A percentile compares a stretch with the other conserved stretches of the same genome.
phyloP scores from a whole-genome alignment of 1,140 invertebrate species.

The Dendroctonus valens region DNA sequence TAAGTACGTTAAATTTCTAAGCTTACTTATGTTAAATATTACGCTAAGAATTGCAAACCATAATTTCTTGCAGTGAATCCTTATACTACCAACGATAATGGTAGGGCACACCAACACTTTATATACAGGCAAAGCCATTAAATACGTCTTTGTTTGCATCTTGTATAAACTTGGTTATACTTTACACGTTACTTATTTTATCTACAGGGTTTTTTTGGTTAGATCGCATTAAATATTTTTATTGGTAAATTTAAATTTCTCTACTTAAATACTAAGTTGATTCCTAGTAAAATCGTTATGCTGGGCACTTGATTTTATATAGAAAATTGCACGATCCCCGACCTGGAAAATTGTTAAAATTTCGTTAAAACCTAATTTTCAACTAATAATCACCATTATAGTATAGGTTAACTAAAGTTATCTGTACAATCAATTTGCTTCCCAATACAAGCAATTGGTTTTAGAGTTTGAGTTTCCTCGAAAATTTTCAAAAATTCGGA shows the following conservation, averaged over 20 bases:
- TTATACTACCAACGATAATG: background rate
- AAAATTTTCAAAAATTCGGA: too few relatives aligned
- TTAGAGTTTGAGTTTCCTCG: too few relatives aligned
- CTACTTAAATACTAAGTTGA: constrained; percentile 17
- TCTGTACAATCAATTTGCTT: too few relatives aligned
- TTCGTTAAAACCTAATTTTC: background rate
- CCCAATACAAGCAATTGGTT: too few relatives aligned
- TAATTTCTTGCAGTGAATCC: constrained; percentile 10
- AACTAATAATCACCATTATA: too few relatives aligned
- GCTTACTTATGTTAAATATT: constrained; percentile 4
- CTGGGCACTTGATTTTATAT: constrained; percentile 1
- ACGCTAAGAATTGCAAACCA: constrained; percentile 11
- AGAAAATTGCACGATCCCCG: constrained; percentile 29
- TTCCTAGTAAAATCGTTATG: background rate
- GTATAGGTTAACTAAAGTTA: too few relatives aligned
- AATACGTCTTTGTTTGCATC: background rate
- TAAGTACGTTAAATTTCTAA: background rate
- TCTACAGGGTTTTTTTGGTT: constrained; percentile 24
- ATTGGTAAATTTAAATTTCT: constrained; percentile 14
- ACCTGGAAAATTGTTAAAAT: constrained; percentile 18
- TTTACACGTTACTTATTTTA: constrained; percentile 4
- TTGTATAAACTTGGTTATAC: constrained; percentile 7
- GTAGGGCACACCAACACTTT: constrained; percentile 3
- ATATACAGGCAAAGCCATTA: background rate
- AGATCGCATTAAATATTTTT: background rate